A percentile compares a stretch with the other conserved stretches of the same genome.
Conservation (phyloP, 2,888 invertebrate genomes). For the Acronicta alni region DNA sequence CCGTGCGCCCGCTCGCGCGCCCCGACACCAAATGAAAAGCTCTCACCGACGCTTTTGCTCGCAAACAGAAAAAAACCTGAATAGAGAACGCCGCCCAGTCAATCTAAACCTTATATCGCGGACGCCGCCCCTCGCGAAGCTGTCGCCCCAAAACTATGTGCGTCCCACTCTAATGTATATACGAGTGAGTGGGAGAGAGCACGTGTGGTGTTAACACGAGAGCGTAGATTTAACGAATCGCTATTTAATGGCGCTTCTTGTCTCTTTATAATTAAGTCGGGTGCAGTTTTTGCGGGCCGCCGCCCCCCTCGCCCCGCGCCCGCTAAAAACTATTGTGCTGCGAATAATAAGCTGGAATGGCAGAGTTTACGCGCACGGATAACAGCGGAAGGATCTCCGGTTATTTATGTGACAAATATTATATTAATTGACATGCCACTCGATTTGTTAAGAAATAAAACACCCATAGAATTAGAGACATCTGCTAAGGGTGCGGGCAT, state of each 20-base stretch:
- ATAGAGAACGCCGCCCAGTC: conserved; percentile 89
- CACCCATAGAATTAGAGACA: conserved; percentile 77
- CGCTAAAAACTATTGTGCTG: conserved; percentile 80
- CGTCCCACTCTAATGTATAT: conserved; percentile 64
- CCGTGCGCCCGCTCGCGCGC: conserved; percentile 76
- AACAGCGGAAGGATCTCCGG: conserved; percentile 73
- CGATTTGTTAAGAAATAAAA: conserved; percentile 73
- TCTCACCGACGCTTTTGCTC: conserved; percentile 64
- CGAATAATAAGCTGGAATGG: conserved; percentile 70
- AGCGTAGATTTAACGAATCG: conserved; percentile 89
- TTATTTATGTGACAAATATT: conserved; percentile 86
- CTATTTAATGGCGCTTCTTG: conserved; percentile 89
- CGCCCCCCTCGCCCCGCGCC: conserved; percentile 50
- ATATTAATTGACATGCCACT: conserved; percentile 83
- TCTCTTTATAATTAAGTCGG: conserved; percentile 90
- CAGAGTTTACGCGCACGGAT: conserved; percentile 58
- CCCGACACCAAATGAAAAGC: conserved; percentile 85
- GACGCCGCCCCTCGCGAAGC: conserved; percentile 92
- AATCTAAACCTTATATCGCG: conserved; percentile 87
- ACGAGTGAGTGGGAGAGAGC: conserved; percentile 66
- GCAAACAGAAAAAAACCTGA: conserved; percentile 82
- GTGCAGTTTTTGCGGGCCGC: conserved; percentile 87
- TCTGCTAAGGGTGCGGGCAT: conserved; percentile 56
- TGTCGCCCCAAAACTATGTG: conserved; percentile 74
- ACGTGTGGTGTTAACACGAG: conserved; percentile 84